phyloP scores from a whole-genome alignment of 2,797 vertebrate species.

The Chanos chanos region DNA sequence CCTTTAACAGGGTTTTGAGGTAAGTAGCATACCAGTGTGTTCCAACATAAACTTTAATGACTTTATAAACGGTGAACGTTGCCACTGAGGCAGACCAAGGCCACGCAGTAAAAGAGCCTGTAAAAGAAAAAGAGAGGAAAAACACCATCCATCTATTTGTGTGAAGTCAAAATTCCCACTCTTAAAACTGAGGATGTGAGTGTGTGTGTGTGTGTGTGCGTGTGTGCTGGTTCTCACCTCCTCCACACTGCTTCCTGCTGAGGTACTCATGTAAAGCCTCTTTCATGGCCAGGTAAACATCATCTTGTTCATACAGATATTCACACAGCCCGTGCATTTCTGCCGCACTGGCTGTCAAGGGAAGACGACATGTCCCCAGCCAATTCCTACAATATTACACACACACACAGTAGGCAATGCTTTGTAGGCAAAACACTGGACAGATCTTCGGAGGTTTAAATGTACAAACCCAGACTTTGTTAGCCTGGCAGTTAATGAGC shows the following conservation, averaged over 20 bases:
- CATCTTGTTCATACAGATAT: constrained; percentile 61
- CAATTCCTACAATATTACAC: constrained; percentile 56
- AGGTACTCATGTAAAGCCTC: constrained; percentile 52
- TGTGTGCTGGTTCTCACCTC: not conserved
- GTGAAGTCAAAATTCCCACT: not conserved
- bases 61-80: constrained; percentile 54
- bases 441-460: too few species aligned
- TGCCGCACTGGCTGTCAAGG: constrained; percentile 55
- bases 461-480: too few species aligned
- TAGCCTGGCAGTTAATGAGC: too few species aligned
- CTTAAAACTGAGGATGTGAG: not conserved
- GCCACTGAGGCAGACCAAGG: constrained; percentile 55
- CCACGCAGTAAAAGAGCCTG: constrained; percentile 40
- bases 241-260: not conserved
- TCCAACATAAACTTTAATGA: constrained; percentile 67
- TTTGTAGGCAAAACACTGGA: not conserved
- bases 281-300: constrained; percentile 60
- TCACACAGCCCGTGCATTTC: constrained; percentile 62
- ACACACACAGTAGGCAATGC: not conserved
- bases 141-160: constrained; percentile 9
- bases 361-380: constrained; percentile 61
- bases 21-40: constrained; percentile 67
- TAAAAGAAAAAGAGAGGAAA: constrained; percentile 15
- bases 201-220: not conserved
- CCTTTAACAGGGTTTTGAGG: constrained; percentile 63